Base-by-base conservation (phyloP, 1,140 invertebrate genomes). In the Dendrolimus punctatus region DNA sequence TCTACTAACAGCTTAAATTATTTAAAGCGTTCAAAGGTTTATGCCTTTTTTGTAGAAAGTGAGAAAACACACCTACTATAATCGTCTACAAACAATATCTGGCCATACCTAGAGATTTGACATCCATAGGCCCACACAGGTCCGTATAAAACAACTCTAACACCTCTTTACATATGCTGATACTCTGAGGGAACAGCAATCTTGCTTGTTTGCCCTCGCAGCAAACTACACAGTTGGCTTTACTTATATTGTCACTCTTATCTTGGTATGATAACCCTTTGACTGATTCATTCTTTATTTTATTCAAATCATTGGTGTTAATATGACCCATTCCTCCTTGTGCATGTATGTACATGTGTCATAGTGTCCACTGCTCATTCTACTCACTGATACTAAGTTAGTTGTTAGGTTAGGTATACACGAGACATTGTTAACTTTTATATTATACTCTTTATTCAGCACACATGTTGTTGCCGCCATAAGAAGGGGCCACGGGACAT, bases 321-420 rank as follows among this genome's bases (percentile, higher is more conserved):
- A n/a, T n/a, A n/a, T n/a, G n/a, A n/a, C n/a, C n/a, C n/a, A n/a
- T n/a, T n/a, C n/a, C n/a, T n/a, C n/a, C n/a, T n/a, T n/a, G n/a
- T n/a, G n/a, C n/a, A n/a, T n/a, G n/a, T n/a, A n/a, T n/a, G 60
- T 41, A 47, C 64, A 70, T 40, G 5, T 9, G 7, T 57, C 40
- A 59, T 36, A 61, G 40, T 67, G 64, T 5, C 61, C 65, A 40
- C 40, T 61, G 42, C 62, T 64, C 8, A 69, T 51, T 46, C 46
- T 52, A 47, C 67, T 69, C 45, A 69, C 61, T 46, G 67, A 64
- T 40, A 67, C 40, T 56, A 71, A 50, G 9, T 71, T 61, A 0
- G 60, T 71, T 0, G 68, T 60, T 5, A 71, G 51, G 40, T 58
- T 64, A 0, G 65, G 60, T 6, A 68, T 51, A 51, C 39, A 60